phyloP scores from a whole-genome alignment of 1,140 invertebrate genomes.

The Galleria mellonella region DNA sequence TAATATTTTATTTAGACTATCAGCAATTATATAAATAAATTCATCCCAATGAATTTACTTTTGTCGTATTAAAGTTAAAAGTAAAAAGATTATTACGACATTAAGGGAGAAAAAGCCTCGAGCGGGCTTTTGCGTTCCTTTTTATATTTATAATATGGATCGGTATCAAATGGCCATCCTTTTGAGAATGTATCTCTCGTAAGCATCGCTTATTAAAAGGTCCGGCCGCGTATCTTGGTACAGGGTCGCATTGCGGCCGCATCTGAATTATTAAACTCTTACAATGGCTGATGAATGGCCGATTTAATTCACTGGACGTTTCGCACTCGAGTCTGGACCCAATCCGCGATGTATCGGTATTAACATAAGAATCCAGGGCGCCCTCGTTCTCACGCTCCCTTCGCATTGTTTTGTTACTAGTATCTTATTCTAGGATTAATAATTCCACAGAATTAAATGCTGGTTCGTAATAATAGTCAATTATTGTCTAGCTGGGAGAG shows the following conservation, averaged over 20 bases:
- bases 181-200: no score
- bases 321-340: slow-evolving; percentile 34
- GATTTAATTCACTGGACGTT: slow-evolving; percentile 44
- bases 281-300: slow-evolving; percentile 44
- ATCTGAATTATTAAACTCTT: slow-evolving; percentile 44
- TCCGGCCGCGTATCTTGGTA: slow-evolving; percentile 9
- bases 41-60: no score
- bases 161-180: no score
- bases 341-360: slow-evolving; percentile 48
- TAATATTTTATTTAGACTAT: no score
- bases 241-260: slow-evolving; percentile 21
- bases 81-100: no score
- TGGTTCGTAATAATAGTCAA: slow-evolving; percentile 11
- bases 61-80: no score
- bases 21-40: no score
- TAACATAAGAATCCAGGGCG: slow-evolving; percentile 45
- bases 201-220: neutral
- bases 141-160: no score
- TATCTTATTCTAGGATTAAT: slow-evolving; percentile 25
- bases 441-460: slow-evolving; percentile 18
- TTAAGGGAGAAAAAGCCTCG: no score
- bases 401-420: slow-evolving; percentile 26
- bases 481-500: slow-evolving; percentile 6
- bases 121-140: no score
- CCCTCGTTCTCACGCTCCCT: slow-evolving; percentile 40